These are phyloP conservation scores for Vollenhovia emeryi DNA, from an alignment of 1,140 invertebrate genomes.

Conservation along the genomic window DNA sequence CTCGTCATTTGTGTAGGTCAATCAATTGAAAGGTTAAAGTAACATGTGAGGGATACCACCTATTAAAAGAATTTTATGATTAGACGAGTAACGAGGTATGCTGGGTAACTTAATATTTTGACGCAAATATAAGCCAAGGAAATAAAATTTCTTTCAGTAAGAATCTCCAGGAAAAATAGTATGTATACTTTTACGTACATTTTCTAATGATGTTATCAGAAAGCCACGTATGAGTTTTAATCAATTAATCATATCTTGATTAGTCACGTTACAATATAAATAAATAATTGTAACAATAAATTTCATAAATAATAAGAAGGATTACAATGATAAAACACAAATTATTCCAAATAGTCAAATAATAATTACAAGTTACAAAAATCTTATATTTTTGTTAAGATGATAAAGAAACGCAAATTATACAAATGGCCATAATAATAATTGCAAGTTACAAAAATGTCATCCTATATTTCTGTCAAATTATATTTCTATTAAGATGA, in stretches of 20 bases:
- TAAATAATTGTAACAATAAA: background rate
- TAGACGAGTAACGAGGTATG: background rate
- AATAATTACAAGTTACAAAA: no score
- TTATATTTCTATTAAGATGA: no score
- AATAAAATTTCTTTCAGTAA: background rate
- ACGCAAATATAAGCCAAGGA: background rate
- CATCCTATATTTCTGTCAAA: no score
- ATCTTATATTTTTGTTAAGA: no score
- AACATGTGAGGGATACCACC: background rate
- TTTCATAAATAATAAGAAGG: no score
- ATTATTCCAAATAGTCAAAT: no score
- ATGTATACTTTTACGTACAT: background rate
- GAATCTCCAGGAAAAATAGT: background rate
- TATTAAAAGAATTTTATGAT: slow-evolving; percentile 7
- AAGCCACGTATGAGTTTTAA: background rate
- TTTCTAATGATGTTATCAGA: background rate
- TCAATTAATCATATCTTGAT: background rate
- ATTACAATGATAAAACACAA: no score
- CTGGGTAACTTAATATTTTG: background rate
- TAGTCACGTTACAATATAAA: background rate
- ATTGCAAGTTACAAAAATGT: no score
- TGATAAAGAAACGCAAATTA: no score
- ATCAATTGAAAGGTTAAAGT: background rate
- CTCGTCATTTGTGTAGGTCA: background rate
- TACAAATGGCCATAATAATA: no score